These are phyloP conservation scores for Takifugu ocellatus DNA, from an alignment of 2,797 vertebrate genomes.

Conservation along the genomic window DNA sequence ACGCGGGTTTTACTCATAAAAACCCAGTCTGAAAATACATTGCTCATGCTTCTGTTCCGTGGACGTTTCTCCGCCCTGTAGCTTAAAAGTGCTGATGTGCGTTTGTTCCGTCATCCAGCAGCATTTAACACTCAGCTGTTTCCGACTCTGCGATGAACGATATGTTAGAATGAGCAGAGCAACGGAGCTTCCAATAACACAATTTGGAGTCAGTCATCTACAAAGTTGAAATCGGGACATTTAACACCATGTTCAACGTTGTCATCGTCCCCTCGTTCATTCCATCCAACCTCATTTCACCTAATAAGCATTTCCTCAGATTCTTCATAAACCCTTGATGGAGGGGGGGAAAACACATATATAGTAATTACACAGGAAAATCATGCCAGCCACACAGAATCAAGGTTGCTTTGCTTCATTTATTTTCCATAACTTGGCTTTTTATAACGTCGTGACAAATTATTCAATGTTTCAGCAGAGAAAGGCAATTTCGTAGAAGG, in stretches of 20 bases:
- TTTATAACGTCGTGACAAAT: conserved; percentile 35
- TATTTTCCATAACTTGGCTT: conserved; percentile 29
- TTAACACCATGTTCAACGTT: conserved; percentile 21
- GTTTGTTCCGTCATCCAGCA: not conserved
- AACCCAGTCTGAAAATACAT: too few species aligned
- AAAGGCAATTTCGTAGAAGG: conserved; percentile 38
- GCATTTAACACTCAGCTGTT: conserved; percentile 13
- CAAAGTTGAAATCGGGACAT: conserved; percentile 7
- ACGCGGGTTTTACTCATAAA: too few species aligned
- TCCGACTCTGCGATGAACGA: not conserved
- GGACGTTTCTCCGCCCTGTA: not conserved
- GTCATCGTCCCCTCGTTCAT: conserved; percentile 5
- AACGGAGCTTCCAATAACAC: conserved; percentile 11
- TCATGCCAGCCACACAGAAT: conserved; percentile 20
- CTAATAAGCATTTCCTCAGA: conserved; percentile 17
- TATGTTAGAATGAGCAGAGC: conserved; percentile 4
- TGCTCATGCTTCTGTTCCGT: too few species aligned
- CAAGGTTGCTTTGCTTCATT: conserved; percentile 30
- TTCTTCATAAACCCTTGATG: conserved; percentile 38
- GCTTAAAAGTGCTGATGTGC: not conserved
- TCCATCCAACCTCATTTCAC: conserved; percentile 20
- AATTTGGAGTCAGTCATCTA: conserved; percentile 5
- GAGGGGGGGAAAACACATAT: too few species aligned
- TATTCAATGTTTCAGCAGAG: conserved; percentile 40
- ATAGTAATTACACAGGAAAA: conserved; percentile 29